These are phyloP conservation scores for Acleris emargana DNA, from an alignment of 2,888 invertebrate genomes.

Conservation along the genomic window DNA sequence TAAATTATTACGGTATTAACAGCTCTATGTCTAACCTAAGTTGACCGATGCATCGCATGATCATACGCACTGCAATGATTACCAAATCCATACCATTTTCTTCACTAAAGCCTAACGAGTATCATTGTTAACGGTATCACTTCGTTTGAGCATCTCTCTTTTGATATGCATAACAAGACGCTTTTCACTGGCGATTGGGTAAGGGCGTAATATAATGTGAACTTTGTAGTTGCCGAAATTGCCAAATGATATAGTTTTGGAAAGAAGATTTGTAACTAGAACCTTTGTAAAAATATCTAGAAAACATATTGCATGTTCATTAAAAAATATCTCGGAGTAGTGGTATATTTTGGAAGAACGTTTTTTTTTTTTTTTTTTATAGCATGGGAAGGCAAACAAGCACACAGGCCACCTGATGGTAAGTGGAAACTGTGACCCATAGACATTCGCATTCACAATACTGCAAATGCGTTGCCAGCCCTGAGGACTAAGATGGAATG, in stretches of 20 bases:
- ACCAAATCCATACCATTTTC: constrained; percentile 55
- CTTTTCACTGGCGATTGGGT: constrained; percentile 12
- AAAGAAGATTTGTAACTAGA: too few species aligned
- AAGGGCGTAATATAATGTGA: constrained; percentile 6
- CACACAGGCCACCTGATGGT: too few species aligned
- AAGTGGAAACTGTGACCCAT: too few species aligned
- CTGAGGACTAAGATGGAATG: too few species aligned
- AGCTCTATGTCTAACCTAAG: constrained; percentile 12
- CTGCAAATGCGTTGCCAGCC: too few species aligned
- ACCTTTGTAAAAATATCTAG: too few species aligned
- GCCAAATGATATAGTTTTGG: not conserved
- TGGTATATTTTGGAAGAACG: too few species aligned
- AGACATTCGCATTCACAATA: too few species aligned
- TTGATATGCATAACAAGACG: constrained; percentile 21
- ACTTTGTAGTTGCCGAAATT: constrained; percentile 3
- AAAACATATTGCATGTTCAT: too few species aligned
- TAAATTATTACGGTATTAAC: not conserved
- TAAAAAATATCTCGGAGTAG: too few species aligned
- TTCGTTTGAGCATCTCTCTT: constrained; percentile 4
- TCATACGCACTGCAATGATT: constrained; percentile 56
- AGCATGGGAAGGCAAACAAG: too few species aligned
- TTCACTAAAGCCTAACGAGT: constrained; percentile 58
- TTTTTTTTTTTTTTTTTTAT: too few species aligned
- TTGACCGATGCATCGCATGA: constrained; percentile 49
- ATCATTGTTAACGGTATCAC: constrained; percentile 50